A percentile compares a stretch with the other conserved stretches of the same genome.
Conservation (phyloP, 2,888 invertebrate genomes). For the Scelioninae gen. 1 region DNA sequence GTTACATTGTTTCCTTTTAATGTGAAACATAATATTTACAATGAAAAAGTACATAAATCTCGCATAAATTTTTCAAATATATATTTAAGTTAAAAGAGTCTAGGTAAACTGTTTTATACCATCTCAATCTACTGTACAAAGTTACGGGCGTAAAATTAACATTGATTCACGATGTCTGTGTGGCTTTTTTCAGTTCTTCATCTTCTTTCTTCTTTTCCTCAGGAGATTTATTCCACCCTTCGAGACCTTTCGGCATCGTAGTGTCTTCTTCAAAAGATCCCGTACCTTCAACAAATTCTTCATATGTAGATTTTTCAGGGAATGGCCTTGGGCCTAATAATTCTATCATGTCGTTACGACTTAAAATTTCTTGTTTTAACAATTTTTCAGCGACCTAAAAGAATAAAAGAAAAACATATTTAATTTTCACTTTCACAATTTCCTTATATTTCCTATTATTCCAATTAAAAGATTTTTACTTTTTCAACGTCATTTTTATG, state of each 20-base stretch:
- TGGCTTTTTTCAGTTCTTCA: slow-evolving; percentile 24
- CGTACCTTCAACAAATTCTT: slow-evolving; percentile 99
- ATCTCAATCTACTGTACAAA: slow-evolving; percentile 65
- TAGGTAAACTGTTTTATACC: slow-evolving; percentile 27
- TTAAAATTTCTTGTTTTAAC: slow-evolving; percentile 96
- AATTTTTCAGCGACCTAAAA: slow-evolving; percentile 91
- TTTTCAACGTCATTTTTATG: slow-evolving; percentile 95
- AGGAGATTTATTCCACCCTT: slow-evolving; percentile 95
- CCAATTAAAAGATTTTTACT: slow-evolving; percentile 82
- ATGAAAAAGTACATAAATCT: slow-evolving; percentile 62
- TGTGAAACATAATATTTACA: slow-evolving; percentile 66
- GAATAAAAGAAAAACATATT: no score
- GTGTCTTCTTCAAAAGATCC: slow-evolving; percentile 99
- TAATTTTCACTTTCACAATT: no score
- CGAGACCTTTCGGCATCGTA: slow-evolving; percentile 95
- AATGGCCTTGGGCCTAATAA: slow-evolving; percentile 97
- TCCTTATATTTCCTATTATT: no score
- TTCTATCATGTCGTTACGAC: slow-evolving; percentile 98
- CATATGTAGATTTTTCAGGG: slow-evolving; percentile 99
- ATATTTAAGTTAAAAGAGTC: slow-evolving; percentile 53
- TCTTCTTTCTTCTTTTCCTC: slow-evolving; percentile 80
- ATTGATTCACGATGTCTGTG: slow-evolving; percentile 38
- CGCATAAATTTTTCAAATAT: slow-evolving; percentile 36
- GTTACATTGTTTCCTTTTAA: no score
- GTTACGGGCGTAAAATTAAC: slow-evolving; percentile 57